Evolutionary conservation across 1,140 invertebrate genomes (phyloP), one percentile per base, ranked within the genome.

Genomic region (Drosophila guanche): DNA sequence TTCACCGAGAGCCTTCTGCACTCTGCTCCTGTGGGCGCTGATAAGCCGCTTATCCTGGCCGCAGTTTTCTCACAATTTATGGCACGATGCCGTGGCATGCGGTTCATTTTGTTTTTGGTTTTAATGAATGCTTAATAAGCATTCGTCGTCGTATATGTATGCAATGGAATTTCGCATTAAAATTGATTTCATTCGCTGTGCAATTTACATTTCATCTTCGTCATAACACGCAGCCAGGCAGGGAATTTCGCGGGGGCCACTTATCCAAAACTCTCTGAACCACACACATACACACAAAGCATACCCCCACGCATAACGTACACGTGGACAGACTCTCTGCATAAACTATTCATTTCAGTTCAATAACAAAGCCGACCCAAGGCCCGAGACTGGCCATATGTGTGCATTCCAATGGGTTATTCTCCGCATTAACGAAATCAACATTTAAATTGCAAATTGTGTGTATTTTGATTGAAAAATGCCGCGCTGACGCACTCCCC

Each of bases 381-480:
- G 47, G 47, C 46, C 56, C 73, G 14, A 58, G 79, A 79, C 77
- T 51, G 70, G 51, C 55, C 69, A 74, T 70, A 65, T 81, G 70
- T 73, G 70, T 47, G 46, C 69, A 51, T 72, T 46, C 54, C 57
- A 83, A 77, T 77, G 62, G 55, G 69, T 60, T 78, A 72, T 66
- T 63, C 53, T 57, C 47, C 61, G 79, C 71, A 84, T 85, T 84
- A 84, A 76, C 80, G 80, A 68, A 78, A 76, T 84, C 79, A 79
- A 66, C 76, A 84, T 84, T 84, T 84, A 84, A 84, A 85, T 84
- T 84, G 80, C 80, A 85, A 84, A 85, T 84, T 84, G 65, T 58
- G 61, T 54, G 66, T 59, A 70, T 84, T 68, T 84, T 68, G 66
- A 79, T 71, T 72, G 71, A 76, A 68, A 67, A 79, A 65, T 46